Evolutionary conservation across 2,888 invertebrate species (phyloP).

Genomic region (Amphipoea lucens): DNA sequence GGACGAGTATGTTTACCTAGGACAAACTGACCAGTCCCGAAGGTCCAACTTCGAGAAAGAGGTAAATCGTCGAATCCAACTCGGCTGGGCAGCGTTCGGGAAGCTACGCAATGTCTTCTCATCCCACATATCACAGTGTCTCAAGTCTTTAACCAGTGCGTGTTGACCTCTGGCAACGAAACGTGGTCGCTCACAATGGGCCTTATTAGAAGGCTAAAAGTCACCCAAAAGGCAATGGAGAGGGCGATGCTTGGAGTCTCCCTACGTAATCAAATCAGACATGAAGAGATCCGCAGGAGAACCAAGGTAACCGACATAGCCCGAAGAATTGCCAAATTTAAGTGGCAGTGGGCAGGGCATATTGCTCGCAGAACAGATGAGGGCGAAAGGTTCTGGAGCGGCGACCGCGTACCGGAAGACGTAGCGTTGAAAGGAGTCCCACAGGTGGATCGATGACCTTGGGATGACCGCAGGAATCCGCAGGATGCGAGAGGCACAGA

Average conservation of each 20-base stretch:
- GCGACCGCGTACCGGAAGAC: neutral
- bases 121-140: no score
- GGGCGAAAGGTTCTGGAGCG: no score
- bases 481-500: neutral
- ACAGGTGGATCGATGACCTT: neutral
- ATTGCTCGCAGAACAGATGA: neutral
- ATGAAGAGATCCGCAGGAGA: neutral
- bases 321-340: neutral
- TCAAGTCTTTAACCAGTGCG: no score
- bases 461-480: neutral
- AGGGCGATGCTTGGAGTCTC: no score
- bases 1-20: no score
- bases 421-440: neutral
- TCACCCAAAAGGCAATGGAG: neutral
- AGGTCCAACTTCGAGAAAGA: no score
- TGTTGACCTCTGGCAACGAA: neutral
- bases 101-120: no score
- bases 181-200: neutral
- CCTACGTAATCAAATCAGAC: neutral
- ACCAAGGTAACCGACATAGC: neutral
- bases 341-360: neutral
- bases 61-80: no score
- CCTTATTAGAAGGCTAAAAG: neutral
- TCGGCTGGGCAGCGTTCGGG: no score
- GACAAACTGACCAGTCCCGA: no score